A percentile compares a stretch with the other conserved stretches of the same genome.
Conservation (phyloP, 1,140 invertebrate genomes). For the Adoxophyes honmai region DNA sequence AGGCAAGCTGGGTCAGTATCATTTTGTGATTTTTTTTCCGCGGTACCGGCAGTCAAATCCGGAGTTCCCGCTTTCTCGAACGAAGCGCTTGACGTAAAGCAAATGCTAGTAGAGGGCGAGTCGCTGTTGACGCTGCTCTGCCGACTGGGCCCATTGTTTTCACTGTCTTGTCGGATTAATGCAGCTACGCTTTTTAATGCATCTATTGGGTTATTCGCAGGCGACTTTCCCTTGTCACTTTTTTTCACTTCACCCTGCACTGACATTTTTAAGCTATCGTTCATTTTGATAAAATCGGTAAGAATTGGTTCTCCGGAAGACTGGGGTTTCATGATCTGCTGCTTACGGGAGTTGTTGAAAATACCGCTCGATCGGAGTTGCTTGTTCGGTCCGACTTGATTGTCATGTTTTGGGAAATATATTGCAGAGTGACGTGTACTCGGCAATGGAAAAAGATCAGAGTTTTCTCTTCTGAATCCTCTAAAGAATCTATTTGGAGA, state of each 20-base stretch:
- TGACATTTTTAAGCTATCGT: constrained; percentile 72
- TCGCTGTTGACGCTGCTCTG: constrained; percentile 62
- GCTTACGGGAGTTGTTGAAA: constrained; percentile 81
- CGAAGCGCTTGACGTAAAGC: constrained; percentile 44
- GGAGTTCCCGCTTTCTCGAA: constrained; percentile 50
- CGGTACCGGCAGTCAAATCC: constrained; percentile 55
- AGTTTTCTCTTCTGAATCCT: constrained; percentile 88
- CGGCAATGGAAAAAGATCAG: constrained; percentile 85
- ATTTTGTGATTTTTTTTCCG: constrained; percentile 31
- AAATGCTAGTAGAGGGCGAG: constrained; percentile 62
- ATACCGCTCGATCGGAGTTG: constrained; percentile 80
- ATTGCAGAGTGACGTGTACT: constrained; percentile 87
- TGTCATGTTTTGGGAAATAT: constrained; percentile 76
- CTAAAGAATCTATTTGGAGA: constrained; percentile 83
- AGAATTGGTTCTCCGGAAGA: constrained; percentile 82
- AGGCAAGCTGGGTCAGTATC: constrained; percentile 32
- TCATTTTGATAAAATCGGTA: constrained; percentile 83
- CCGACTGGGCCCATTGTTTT: constrained; percentile 45
- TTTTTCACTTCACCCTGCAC: constrained; percentile 52
- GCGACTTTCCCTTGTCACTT: constrained; percentile 40
- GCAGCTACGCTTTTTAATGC: constrained; percentile 64
- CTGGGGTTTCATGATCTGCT: constrained; percentile 69
- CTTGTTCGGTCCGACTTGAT: constrained; percentile 65
- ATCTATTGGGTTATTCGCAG: constrained; percentile 53
- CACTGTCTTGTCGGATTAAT: constrained; percentile 58